A percentile compares a stretch with the other conserved stretches of the same genome.
Conservation (phyloP, 1,140 invertebrate species). For the Microvelia longipes region DNA sequence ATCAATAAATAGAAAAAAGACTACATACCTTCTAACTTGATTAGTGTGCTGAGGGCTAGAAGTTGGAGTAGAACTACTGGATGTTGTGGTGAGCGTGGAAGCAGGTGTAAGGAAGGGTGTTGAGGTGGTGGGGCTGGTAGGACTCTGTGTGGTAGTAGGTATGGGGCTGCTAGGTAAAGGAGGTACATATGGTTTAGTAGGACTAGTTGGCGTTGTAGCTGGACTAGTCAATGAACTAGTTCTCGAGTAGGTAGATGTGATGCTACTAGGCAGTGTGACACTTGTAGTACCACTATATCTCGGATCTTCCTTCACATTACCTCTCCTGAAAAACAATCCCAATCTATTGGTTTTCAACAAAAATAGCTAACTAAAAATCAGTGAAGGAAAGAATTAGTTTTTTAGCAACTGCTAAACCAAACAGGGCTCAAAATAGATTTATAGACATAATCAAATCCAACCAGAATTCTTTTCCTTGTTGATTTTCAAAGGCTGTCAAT, state of each 20-base stretch:
- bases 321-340: slow-evolving; percentile 12
- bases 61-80: slow-evolving; percentile 25
- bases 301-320: slow-evolving; percentile 28
- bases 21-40: slow-evolving; percentile 17
- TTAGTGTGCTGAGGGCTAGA: slow-evolving; percentile 22
- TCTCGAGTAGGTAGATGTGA: not conserved
- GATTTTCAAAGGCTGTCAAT: no score
- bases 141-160: slow-evolving; percentile 30
- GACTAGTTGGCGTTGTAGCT: not conserved
- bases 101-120: slow-evolving; percentile 24
- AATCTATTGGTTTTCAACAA: not conserved
- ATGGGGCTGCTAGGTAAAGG: slow-evolving; percentile 23
- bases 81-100: slow-evolving; percentile 28
- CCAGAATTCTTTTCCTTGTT: no score
- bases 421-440: no score
- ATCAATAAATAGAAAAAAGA: no score
- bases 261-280: slow-evolving; percentile 13
- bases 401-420: no score
- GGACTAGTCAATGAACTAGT: slow-evolving; percentile 13
- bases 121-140: slow-evolving; percentile 29
- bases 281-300: slow-evolving; percentile 27
- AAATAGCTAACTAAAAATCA: no score
- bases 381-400: no score
- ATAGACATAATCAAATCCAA: no score
- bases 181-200: not conserved